Percentiles rank a stretch among this genome's conserved stretches.
Conservation (phyloP, 2,888 invertebrate genomes). For the Opisthograptis luteolata region DNA sequence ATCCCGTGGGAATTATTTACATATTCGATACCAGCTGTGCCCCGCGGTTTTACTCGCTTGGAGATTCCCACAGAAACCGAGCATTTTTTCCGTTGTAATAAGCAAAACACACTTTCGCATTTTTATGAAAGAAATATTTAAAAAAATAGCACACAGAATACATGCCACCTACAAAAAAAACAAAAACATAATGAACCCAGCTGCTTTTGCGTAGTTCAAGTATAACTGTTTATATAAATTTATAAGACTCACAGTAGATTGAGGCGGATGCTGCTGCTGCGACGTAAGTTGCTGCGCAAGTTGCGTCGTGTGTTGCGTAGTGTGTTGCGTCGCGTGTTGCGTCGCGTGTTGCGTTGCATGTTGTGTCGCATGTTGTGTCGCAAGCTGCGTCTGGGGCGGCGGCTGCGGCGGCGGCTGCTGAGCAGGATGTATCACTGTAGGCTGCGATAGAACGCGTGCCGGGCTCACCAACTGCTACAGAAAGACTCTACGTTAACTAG, state of each 20-base stretch:
- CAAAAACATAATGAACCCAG: too few species aligned
- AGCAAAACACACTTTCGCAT: too few species aligned
- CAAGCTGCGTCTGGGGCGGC: slow-evolving; percentile 59
- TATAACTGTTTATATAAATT: background rate
- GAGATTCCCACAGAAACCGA: too few species aligned
- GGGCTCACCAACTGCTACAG: slow-evolving; percentile 71
- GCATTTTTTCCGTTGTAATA: too few species aligned
- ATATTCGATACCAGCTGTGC: too few species aligned
- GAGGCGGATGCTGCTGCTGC: slow-evolving; percentile 55
- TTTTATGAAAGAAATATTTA: too few species aligned
- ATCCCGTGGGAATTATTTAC: too few species aligned
- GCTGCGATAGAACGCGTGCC: slow-evolving; percentile 75
- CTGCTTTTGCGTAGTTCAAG: too few species aligned
- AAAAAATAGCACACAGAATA: too few species aligned
- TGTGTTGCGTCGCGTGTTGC: slow-evolving; percentile 48
- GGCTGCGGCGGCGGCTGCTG: slow-evolving; percentile 80
- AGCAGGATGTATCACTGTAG: slow-evolving; percentile 77
- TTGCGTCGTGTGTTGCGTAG: slow-evolving; percentile 54
- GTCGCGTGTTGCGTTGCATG: slow-evolving; percentile 61
- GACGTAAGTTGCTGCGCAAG: slow-evolving; percentile 53
- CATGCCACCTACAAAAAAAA: too few species aligned
- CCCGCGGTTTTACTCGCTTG: too few species aligned
- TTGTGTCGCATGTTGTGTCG: slow-evolving; percentile 49
- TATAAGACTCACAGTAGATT: slow-evolving; percentile 30
- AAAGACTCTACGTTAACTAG: slow-evolving; percentile 14